phyloP scores from a whole-genome alignment of 2,797 vertebrate species.

The Garrulus glandarius region DNA sequence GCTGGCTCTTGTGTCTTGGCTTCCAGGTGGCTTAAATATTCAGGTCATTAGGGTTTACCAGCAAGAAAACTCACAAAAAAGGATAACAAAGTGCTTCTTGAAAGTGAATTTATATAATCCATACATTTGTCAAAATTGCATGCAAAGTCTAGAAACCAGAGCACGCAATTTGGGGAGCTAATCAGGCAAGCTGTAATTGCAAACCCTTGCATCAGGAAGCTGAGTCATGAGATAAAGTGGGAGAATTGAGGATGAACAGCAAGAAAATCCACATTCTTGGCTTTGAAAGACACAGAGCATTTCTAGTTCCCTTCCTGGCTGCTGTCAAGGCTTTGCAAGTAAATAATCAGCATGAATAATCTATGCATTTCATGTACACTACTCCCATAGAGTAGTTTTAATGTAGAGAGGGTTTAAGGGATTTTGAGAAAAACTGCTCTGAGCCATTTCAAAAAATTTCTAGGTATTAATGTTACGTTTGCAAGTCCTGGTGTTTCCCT shows the following conservation, averaged over 20 bases:
- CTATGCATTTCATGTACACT: not conserved
- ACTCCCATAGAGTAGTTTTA: not conserved
- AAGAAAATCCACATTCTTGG: conserved; percentile 53
- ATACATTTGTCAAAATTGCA: not conserved
- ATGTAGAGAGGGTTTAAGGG: not conserved
- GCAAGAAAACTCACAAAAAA: not conserved
- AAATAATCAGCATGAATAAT: not conserved
- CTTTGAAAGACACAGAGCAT: not conserved
- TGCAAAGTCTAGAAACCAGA: not conserved
- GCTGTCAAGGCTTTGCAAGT: conserved; percentile 1
- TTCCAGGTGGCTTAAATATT: not conserved
- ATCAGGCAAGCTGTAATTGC: not conserved
- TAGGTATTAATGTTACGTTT: not conserved
- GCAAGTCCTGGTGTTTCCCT: not conserved
- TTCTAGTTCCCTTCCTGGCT: not conserved
- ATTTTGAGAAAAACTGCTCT: conserved; percentile 19
- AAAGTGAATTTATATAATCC: not conserved
- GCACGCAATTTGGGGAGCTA: not conserved
- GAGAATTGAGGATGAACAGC: conserved; percentile 20
- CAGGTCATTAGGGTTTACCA: not conserved
- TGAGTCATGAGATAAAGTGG: conserved; percentile 38
- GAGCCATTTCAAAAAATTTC: not conserved
- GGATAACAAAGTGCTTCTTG: not conserved
- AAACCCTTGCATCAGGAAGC: conserved; percentile 30
- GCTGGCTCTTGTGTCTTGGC: not conserved